phyloP scores from a whole-genome alignment of 2,113 vertebrate genomes.

The Lycocorax pyrrhopterus region DNA sequence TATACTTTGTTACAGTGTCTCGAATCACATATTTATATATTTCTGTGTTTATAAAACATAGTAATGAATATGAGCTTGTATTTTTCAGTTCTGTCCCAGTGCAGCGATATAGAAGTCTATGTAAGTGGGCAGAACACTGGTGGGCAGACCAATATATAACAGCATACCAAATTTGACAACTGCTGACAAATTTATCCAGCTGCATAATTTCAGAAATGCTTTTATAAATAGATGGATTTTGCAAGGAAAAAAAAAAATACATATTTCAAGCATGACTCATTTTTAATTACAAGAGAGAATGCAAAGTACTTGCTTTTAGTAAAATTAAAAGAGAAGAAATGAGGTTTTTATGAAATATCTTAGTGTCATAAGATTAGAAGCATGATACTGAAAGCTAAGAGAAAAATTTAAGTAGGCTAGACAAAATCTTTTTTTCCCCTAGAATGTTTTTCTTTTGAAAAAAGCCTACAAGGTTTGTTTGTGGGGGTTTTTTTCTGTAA shows the following conservation, averaged over 20 bases:
- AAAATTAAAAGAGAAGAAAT: conserved; percentile 3
- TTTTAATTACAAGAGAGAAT: conserved; percentile 1
- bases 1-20: neutral
- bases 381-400: conserved; percentile 30
- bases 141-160: neutral
- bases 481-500: neutral
- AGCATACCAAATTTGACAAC: neutral
- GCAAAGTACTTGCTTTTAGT: neutral
- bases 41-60: neutral
- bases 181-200: neutral
- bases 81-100: neutral
- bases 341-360: conserved; percentile 42
- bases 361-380: neutral
- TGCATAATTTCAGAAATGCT: neutral
- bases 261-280: neutral
- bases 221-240: neutral
- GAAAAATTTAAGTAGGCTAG: conserved; percentile 43
- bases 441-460: conserved; percentile 38
- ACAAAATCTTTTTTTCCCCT: conserved; percentile 24
- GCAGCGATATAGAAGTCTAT: neutral
- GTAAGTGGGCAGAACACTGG: neutral
- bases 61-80: neutral
- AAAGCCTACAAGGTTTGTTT: conserved; percentile 3
- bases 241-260: neutral
- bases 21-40: neutral